Conservation (phyloP, 2,797 vertebrate genomes). For the Pygocentrus nattereri region DNA sequence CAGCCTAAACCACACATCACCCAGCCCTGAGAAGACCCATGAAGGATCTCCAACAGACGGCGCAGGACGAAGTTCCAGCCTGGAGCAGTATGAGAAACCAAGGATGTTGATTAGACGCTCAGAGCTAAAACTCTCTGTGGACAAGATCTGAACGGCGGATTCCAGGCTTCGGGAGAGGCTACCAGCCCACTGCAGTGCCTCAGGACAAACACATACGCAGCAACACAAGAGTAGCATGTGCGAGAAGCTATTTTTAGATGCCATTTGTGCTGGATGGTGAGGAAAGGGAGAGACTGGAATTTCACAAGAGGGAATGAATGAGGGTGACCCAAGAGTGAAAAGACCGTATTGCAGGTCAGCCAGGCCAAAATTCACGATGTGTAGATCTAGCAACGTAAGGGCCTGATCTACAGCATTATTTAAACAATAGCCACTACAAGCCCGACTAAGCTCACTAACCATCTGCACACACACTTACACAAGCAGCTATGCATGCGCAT, state of each 20-base stretch:
- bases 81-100: too few species aligned
- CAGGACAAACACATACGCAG: constrained; percentile 2
- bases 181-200: constrained; percentile 11
- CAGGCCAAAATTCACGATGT: not conserved
- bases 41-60: too few species aligned
- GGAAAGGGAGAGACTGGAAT: constrained; percentile 30
- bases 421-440: constrained; percentile 18
- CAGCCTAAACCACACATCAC: too few species aligned
- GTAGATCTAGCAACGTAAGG: constrained; percentile 34
- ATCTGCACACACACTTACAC: not conserved
- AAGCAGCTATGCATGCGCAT: not conserved
- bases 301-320: constrained; percentile 22
- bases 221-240: constrained; percentile 28
- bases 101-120: not conserved
- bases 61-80: too few species aligned
- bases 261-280: constrained; percentile 36
- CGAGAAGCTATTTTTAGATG: constrained; percentile 44
- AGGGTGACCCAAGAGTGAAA: constrained; percentile 24
- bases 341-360: not conserved
- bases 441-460: not conserved
- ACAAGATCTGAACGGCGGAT: not conserved
- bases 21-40: too few species aligned
- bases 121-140: not conserved
- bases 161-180: not conserved
- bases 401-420: constrained; percentile 19